Evolutionary conservation across 2,888 invertebrate genomes (phyloP).

Genomic region (Chrysodeixis includens): DNA sequence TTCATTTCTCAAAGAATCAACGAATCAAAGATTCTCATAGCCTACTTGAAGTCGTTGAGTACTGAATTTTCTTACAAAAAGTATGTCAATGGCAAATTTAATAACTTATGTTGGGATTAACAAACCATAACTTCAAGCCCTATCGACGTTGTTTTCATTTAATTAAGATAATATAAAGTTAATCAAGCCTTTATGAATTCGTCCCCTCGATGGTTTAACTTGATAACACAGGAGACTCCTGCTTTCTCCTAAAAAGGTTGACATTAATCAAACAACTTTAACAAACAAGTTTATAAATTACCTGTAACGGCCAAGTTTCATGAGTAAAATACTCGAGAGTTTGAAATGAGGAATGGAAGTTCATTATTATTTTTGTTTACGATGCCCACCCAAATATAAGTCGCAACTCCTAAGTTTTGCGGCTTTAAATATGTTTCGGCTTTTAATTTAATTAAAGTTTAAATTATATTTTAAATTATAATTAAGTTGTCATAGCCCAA

Average conservation of each 20-base stretch:
- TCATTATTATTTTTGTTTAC: constrained; percentile 62
- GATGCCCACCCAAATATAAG: constrained; percentile 19
- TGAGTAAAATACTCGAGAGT: constrained; percentile 62
- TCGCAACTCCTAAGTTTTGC: constrained; percentile 20
- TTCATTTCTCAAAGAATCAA: no score
- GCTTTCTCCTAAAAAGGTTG: constrained; percentile 53
- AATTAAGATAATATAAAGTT: constrained; percentile 7
- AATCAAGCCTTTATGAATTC: constrained; percentile 4
- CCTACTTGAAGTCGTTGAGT: neutral
- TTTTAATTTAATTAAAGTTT: neutral
- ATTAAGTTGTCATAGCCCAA: neutral
- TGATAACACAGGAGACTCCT: constrained; percentile 50
- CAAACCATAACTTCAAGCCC: neutral
- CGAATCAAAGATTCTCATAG: no score
- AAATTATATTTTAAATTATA: constrained; percentile 1
- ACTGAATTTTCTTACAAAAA: neutral
- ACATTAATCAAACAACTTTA: constrained; percentile 65
- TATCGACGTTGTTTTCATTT: constrained; percentile 6
- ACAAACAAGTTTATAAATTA: constrained; percentile 63
- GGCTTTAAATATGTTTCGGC: constrained; percentile 3
- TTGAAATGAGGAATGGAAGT: constrained; percentile 54
- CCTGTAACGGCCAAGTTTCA: constrained; percentile 61
- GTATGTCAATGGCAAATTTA: neutral
- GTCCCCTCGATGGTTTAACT: constrained; percentile 23
- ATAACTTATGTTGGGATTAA: neutral